Base-by-base conservation (phyloP, 2,888 invertebrate species). In the Syritta pipiens region DNA sequence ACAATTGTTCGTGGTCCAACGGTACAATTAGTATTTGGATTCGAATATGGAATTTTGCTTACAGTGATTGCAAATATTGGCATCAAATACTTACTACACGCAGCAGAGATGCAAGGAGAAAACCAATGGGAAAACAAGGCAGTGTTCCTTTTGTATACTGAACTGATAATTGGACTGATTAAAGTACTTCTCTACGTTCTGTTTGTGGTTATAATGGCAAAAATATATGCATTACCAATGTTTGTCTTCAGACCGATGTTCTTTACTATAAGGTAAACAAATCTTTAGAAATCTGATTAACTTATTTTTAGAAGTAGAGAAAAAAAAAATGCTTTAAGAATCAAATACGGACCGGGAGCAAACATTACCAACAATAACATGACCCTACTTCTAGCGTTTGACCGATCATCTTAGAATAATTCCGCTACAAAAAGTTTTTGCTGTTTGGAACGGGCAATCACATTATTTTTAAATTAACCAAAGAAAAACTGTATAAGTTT, bases 101-200 rank as follows among this genome's bases (percentile, higher is more conserved):
- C 94, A 4, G 93, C 96, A 51, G 97, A 97, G 86, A 90, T 96
- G 82, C 93, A 89, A 24, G 86, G 87, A 55, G 97, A 99, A 86
- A 96, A 95, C 40, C 98, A 98, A 0, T 99, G 99, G 99, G 99
- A 99, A 88, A 97, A 97, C 88, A 99, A 99, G 89, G 98, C 99
- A 6, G 98, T 99, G 0, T 99, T 97, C 85, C 90, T 99, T 32
- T 90, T 99, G 1, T 99, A 99, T 87, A 96, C 98, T 0, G 99
- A 99, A 89, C 91, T 99, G 65, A 92, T 97, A 30, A 96, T 99
- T 90, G 98, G 98, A 79, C 91, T 94, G 60, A 91, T 94, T 49
- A 94, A 94, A 89, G 94, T 93, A 26, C 93, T 97, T 37, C 91
- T 99, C 40, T 99, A 99, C 87, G 91, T 97, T 55, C 92, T 95